Evolutionary conservation across 1,140 invertebrate species (phyloP).

Genomic region (Armadillidium nasatum): DNA sequence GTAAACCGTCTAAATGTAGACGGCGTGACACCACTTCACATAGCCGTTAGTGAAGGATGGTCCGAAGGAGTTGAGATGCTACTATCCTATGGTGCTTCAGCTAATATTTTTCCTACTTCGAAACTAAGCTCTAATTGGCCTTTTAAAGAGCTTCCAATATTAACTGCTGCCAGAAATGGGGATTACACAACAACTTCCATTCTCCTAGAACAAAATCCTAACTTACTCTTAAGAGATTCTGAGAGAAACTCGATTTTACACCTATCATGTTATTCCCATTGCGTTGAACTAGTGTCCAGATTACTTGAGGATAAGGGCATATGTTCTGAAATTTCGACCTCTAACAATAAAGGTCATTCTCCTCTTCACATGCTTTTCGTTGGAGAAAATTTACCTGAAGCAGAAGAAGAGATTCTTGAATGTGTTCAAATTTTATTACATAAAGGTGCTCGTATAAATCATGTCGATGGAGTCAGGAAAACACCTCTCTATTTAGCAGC

Average conservation of each 20-base stretch:
- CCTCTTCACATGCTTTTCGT: constrained; percentile 28
- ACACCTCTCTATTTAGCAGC: constrained; percentile 34
- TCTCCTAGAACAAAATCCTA: background rate
- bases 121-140: background rate
- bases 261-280: background rate
- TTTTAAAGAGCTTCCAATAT: background rate
- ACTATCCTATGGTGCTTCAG: background rate
- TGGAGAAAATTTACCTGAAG: constrained; percentile 12
- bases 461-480: constrained; percentile 19
- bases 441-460: constrained; percentile 26
- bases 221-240: background rate
- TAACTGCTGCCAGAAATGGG: background rate
- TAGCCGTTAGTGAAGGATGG: background rate
- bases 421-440: constrained; percentile 22
- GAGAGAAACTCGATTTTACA: background rate
- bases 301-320: background rate
- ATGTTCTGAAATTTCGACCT: background rate
- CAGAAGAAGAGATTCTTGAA: constrained; percentile 20
- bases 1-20: background rate
- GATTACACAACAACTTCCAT: background rate
- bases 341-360: constrained; percentile 26
- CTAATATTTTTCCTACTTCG: background rate
- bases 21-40: background rate
- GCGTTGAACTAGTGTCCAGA: background rate
- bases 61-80: background rate